phyloP scores from a whole-genome alignment of 2,888 invertebrate genomes.

The Rhamnusium bicolor region DNA sequence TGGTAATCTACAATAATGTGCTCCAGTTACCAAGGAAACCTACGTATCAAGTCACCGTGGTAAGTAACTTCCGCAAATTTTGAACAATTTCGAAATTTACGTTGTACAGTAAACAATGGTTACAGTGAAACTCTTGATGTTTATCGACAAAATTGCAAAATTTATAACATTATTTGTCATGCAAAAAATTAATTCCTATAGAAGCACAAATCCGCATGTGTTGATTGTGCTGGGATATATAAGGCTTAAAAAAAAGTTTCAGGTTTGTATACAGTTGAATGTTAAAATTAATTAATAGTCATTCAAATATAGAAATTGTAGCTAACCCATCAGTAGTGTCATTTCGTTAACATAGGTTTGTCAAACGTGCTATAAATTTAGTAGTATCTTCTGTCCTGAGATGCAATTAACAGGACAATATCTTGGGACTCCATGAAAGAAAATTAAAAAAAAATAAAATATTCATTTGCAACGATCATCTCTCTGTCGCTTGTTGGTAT shows the following conservation, averaged over 20 bases:
- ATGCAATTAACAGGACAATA: no score
- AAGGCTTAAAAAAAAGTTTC: background rate
- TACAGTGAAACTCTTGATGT: slow-evolving; percentile 44
- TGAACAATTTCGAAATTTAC: slow-evolving; percentile 52
- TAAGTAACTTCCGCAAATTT: slow-evolving; percentile 61
- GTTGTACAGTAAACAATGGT: slow-evolving; percentile 33
- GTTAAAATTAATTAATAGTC: no score
- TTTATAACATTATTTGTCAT: background rate
- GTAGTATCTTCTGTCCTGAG: no score
- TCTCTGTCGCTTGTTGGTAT: no score
- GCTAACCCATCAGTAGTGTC: no score
- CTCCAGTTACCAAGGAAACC: slow-evolving; percentile 66
- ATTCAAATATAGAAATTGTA: no score
- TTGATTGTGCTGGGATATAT: background rate
- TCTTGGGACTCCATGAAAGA: no score
- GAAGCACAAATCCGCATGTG: background rate
- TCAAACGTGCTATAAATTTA: no score
- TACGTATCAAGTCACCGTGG: slow-evolving; percentile 61
- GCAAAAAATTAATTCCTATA: background rate
- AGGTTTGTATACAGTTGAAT: no score
- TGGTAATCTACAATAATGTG: slow-evolving; percentile 59
- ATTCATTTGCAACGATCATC: no score
- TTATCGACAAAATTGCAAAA: slow-evolving; percentile 43
- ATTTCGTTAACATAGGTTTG: no score
- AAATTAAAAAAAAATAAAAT: no score